Conservation (phyloP, 2,113 vertebrate genomes). For the Campylorhamphus procurvoides region DNA sequence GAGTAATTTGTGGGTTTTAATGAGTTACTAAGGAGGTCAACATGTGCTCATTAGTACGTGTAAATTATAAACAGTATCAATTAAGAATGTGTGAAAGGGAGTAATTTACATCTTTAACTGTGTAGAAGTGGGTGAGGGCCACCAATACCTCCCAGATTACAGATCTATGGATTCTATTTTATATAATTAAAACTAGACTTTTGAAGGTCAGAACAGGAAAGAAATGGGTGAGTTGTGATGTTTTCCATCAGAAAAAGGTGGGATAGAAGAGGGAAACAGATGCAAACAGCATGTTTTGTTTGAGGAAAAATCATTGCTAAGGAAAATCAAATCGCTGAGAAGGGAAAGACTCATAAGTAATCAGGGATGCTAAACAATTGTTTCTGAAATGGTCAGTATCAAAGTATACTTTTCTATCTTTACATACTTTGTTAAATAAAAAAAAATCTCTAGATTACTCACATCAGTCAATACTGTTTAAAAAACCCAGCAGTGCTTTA, state of each 20-base stretch:
- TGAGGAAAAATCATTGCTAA: background rate
- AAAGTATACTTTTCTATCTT: background rate
- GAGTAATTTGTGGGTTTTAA: constrained; percentile 63
- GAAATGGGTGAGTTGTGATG: background rate
- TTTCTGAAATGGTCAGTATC: background rate
- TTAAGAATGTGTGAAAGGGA: constrained; percentile 73
- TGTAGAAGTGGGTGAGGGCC: constrained; percentile 29
- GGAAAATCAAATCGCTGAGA: background rate
- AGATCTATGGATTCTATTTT: constrained; percentile 41
- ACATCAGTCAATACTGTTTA: background rate
- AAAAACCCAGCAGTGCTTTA: background rate
- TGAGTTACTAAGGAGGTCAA: constrained; percentile 71
- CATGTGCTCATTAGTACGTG: constrained; percentile 71
- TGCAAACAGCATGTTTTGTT: background rate
- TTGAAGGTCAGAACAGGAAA: background rate
- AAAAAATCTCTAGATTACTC: background rate
- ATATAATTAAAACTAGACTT: constrained; percentile 46
- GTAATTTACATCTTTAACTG: constrained; percentile 73
- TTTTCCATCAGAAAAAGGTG: background rate
- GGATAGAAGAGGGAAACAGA: background rate
- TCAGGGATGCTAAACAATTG: background rate
- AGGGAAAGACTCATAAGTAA: background rate
- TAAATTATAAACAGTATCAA: constrained; percentile 77
- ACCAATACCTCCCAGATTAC: constrained; percentile 44
- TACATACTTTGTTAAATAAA: background rate